phyloP scores from a whole-genome alignment of 2,113 vertebrate species.

The Brienomyrus longianalis region DNA sequence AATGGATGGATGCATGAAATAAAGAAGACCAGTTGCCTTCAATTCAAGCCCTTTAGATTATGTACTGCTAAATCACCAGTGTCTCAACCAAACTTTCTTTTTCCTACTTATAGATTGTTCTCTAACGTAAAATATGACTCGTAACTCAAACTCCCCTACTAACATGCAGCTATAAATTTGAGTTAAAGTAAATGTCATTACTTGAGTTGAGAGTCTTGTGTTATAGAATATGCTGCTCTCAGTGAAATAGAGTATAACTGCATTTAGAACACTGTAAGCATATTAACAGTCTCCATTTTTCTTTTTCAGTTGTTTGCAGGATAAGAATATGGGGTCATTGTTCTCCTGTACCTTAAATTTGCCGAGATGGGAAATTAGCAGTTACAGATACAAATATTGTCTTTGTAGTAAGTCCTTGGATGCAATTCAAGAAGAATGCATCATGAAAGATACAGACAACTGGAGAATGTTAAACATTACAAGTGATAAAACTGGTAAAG shows the following conservation, averaged over 20 bases:
- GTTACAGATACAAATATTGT: not conserved
- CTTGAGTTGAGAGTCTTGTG: too few species aligned
- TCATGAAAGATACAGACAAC: accelerated
- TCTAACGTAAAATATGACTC: too few species aligned
- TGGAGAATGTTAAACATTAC: not conserved
- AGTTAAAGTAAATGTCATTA: too few species aligned
- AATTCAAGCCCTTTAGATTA: too few species aligned
- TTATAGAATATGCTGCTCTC: not conserved
- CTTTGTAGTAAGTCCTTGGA: accelerated
- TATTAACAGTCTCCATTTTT: not conserved
- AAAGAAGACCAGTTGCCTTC: too few species aligned
- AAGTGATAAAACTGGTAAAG: not conserved
- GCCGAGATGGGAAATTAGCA: not conserved
- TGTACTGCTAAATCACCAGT: too few species aligned
- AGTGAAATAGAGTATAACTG: not conserved
- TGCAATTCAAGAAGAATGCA: accelerated
- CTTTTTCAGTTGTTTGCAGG: not conserved
- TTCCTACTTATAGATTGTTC: too few species aligned
- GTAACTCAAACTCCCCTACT: too few species aligned
- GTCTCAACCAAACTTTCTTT: too few species aligned
- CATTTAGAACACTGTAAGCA: not conserved
- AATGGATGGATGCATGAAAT: too few species aligned
- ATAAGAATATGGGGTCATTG: not conserved
- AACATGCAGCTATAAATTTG: too few species aligned
- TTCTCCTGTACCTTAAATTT: not conserved